These are phyloP conservation scores for Gari tellinella DNA, from an alignment of 2,888 invertebrate genomes.

Conservation along the genomic window DNA sequence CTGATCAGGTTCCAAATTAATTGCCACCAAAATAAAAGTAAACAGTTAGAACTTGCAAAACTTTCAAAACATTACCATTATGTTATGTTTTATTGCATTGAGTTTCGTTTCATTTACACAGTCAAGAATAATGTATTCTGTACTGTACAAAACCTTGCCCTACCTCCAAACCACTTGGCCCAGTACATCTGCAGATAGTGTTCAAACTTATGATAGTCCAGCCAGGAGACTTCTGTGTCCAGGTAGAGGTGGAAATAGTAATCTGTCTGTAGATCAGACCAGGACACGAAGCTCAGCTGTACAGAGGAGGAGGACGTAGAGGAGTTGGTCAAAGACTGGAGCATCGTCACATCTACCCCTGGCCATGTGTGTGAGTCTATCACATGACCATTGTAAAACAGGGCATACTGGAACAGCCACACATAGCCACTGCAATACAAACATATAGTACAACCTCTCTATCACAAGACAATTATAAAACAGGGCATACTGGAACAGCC, in stretches of 20 bases:
- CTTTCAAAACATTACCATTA: no score
- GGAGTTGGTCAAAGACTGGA: neutral
- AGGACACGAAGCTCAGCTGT: neutral
- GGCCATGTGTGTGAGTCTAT: slow-evolving; percentile 61
- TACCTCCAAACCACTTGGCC: slow-evolving; percentile 1
- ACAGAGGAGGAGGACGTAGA: neutral
- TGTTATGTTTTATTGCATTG: no score
- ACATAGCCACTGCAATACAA: slow-evolving; percentile 46
- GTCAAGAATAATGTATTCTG: no score
- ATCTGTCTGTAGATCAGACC: neutral
- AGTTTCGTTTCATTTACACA: no score
- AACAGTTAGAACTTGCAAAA: no score
- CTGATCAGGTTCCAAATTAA: no score
- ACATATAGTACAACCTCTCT: no score
- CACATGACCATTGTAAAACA: slow-evolving; percentile 24
- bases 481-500: no score
- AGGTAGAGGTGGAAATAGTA: slow-evolving; percentile 46
- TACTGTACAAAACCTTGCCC: no score
- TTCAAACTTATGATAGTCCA: slow-evolving; percentile 53
- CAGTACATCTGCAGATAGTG: slow-evolving; percentile 27
- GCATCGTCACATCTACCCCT: slow-evolving; percentile 4
- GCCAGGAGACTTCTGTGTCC: slow-evolving; percentile 29
- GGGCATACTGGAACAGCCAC: slow-evolving; percentile 49
- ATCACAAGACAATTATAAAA: no score
- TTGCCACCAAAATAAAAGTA: no score